Evolutionary conservation across 30 jellyfish, hydroid and myxozoan species (phyloP), one percentile per base, ranked within the genome.

Genomic region (Aurelia sp.): DNA sequence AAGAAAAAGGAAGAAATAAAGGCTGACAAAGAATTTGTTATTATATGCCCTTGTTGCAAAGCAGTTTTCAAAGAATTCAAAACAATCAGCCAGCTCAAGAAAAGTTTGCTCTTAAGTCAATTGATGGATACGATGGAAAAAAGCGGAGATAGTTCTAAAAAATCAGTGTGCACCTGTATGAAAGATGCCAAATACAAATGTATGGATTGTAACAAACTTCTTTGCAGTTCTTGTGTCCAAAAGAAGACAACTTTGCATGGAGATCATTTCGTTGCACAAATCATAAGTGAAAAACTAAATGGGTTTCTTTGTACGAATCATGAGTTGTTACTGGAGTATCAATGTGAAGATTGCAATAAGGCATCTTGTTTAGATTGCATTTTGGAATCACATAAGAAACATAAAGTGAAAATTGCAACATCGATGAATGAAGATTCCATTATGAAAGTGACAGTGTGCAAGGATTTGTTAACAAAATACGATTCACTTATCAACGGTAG

Each of bases 1-100:
- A 37, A 37, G 4, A 48, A 72, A 4, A 48, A 41, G 18, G 69
- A 72, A 37, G 83, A 37, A 33, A 4, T n/a, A 18, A 41, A 72
- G 12, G 62, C 50, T 6, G 22, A 48, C 35, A 53, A 40, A 37
- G 50, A 21, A 10, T 11, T 30, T 27, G 18, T 19, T 3, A 19
- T 72, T 17, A 31, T 53, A 18, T 72, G 83, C 41, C 83, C 83
- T 15, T 37, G 18, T 21, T 72, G 83, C 69, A 72, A 72, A 22
- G 44, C 22, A 11, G 19, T 13, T 0, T 17, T 30, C 50, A n/a
- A 35, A 69, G 62, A 8, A 37, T 41, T 30, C 68, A 13, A 72
- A 41, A 19, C 69, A 40, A 48, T 72, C 13, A 37, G 30, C 70
- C 37, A 48, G 20, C 18, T 72, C 8, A 72, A 72, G 62, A 18